Percentiles rank a stretch among this genome's conserved stretches.
Conservation (phyloP, 37 sponge, comb jelly and placozoan genomes). For the Petrosia ficiformis region DNA sequence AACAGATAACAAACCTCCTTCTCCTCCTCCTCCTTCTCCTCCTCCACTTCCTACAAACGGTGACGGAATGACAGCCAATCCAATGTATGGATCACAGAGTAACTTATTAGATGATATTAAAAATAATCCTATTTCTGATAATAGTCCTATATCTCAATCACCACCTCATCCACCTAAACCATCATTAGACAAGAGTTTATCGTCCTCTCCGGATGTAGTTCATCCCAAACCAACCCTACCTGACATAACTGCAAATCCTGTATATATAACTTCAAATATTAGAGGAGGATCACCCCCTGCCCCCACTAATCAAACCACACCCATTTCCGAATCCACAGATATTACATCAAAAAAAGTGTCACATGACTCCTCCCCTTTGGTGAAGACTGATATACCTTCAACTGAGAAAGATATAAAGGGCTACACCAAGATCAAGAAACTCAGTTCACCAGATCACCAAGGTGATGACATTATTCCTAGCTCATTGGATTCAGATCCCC, state of each 20-base stretch:
- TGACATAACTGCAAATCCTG: not conserved
- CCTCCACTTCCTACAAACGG: not conserved
- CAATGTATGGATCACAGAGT: slow-evolving; percentile 38
- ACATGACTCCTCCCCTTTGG: too few relatives aligned
- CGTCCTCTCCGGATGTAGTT: not conserved
- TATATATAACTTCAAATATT: not conserved
- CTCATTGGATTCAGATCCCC: not conserved
- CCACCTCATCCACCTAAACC: not conserved
- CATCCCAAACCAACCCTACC: not conserved
- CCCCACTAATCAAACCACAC: not conserved
- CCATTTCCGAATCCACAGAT: not conserved
- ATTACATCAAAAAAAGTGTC: too few relatives aligned
- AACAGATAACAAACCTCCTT: not conserved
- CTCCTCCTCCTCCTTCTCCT: not conserved
- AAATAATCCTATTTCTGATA: too few relatives aligned
- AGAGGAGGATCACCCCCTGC: not conserved
- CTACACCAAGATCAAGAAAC: not conserved
- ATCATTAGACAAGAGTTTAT: not conserved
- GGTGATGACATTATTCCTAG: not conserved
- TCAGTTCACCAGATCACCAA: not conserved
- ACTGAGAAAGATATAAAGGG: not conserved
- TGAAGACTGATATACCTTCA: not conserved
- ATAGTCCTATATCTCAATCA: not conserved
- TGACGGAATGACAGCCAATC: slow-evolving; percentile 41
- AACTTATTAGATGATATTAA: slow-evolving; percentile 3